These are phyloP conservation scores for Pseudopipra pipra DNA, from an alignment of 2,113 vertebrate species.

Conservation along the genomic window DNA sequence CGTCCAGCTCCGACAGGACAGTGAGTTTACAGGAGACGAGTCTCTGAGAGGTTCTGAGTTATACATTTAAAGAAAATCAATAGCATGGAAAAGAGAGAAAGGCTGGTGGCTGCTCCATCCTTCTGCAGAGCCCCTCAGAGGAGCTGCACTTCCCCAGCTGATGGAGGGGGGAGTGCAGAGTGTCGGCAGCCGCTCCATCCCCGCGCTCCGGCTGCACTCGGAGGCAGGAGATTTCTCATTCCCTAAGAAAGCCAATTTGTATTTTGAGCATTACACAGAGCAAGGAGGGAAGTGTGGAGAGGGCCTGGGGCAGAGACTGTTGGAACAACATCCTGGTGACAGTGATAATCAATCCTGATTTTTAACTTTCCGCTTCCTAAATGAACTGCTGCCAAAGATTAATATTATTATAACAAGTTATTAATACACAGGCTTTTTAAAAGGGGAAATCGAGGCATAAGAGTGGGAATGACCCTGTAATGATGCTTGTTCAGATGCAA, in stretches of 20 bases:
- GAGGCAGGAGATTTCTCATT: background rate
- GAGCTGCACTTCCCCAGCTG: background rate
- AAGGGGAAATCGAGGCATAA: background rate
- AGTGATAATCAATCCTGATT: background rate
- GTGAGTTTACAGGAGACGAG: background rate
- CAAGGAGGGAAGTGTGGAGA: background rate
- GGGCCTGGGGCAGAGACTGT: background rate
- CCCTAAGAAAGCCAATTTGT: background rate
- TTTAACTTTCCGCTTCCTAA: background rate
- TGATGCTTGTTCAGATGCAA: background rate
- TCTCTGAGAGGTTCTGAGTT: background rate
- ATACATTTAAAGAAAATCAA: background rate
- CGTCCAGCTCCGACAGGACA: background rate
- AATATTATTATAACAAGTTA: background rate
- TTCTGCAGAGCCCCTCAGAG: background rate
- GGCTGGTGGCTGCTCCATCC: background rate
- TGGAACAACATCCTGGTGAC: background rate
- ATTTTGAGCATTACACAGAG: background rate
- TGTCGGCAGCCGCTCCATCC: background rate
- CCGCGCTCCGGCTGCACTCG: accelerated
- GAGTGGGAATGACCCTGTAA: background rate
- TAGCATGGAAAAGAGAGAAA: background rate
- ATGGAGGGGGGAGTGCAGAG: background rate
- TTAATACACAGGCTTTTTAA: accelerated
- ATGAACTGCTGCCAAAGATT: accelerated